Conservation (phyloP, 1,140 invertebrate genomes). For the Drosophila arizonae region DNA sequence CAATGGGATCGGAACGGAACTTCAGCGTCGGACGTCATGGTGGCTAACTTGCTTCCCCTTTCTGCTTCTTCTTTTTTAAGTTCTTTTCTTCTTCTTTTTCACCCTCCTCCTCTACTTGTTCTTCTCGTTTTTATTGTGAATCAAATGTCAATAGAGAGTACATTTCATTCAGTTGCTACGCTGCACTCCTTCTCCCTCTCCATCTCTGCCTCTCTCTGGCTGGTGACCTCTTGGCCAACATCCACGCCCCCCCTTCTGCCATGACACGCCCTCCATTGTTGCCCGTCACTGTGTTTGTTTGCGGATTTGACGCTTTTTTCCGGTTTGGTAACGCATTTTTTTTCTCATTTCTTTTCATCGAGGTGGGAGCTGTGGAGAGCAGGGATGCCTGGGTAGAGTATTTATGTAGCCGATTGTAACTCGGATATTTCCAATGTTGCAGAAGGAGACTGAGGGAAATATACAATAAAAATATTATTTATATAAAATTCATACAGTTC, state of each 20-base stretch:
- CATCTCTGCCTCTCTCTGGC: neutral
- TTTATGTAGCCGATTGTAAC: slow-evolving; percentile 31
- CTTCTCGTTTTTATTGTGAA: slow-evolving; percentile 40
- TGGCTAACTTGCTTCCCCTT: slow-evolving; percentile 28
- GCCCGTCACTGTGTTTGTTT: slow-evolving; percentile 76
- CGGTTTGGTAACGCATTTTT: slow-evolving; percentile 64
- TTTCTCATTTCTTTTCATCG: slow-evolving; percentile 23
- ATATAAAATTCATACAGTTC: no score
- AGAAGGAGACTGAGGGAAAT: neutral
- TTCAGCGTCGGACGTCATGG: slow-evolving; percentile 36
- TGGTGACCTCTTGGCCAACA: neutral
- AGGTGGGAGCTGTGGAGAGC: neutral
- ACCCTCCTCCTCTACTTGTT: slow-evolving; percentile 1
- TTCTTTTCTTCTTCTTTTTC: slow-evolving; percentile 3
- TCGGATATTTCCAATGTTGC: neutral
- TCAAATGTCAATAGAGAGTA: slow-evolving; percentile 81
- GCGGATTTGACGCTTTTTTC: slow-evolving; percentile 75
- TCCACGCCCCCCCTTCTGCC: slow-evolving; percentile 2
- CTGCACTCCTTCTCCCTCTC: slow-evolving; percentile 21
- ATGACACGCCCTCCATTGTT: slow-evolving; percentile 59
- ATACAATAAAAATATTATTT: neutral
- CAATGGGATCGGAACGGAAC: slow-evolving; percentile 51
- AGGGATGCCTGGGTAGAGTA: slow-evolving; percentile 6
- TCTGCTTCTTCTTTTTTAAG: neutral
- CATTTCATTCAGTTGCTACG: slow-evolving; percentile 71